These are phyloP conservation scores for Eretmochelys imbricata DNA, from an alignment of 2,113 vertebrate species.

Conservation along the genomic window DNA sequence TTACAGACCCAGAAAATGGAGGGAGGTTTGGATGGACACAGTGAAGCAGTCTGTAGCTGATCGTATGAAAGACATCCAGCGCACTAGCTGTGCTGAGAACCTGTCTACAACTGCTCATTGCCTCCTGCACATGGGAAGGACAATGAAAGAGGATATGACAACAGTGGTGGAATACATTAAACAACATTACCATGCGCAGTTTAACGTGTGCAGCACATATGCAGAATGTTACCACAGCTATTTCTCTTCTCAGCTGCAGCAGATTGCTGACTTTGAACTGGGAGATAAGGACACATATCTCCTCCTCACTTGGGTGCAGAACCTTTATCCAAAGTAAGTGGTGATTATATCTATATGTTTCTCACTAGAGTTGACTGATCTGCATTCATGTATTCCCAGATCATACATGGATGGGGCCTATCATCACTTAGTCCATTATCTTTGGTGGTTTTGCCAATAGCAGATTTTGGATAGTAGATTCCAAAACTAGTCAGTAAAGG, in stretches of 20 bases:
- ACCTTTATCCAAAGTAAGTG: conserved; percentile 85
- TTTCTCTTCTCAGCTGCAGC: conserved; percentile 77
- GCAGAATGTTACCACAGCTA: conserved; percentile 83
- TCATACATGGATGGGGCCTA: not conserved
- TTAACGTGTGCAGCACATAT: conserved; percentile 83
- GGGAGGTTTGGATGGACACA: conserved; percentile 71
- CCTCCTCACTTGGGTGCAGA: conserved; percentile 87
- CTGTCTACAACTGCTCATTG: conserved; percentile 76
- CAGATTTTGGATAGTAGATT: not conserved
- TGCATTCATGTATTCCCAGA: not conserved
- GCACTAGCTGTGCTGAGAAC: conserved; percentile 9
- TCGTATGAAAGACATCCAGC: conserved; percentile 68
- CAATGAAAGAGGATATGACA: conserved; percentile 86
- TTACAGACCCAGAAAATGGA: conserved; percentile 82
- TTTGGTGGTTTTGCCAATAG: not conserved
- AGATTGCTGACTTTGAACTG: conserved; percentile 71
- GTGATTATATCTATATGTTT: not conserved
- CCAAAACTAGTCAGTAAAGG: not conserved
- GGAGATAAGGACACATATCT: conserved; percentile 81
- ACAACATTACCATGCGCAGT: conserved; percentile 82
- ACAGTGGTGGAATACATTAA: conserved; percentile 77
- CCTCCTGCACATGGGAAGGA: conserved; percentile 82
- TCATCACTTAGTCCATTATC: not conserved
- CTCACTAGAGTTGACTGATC: not conserved
- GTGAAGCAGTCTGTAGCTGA: conserved; percentile 74